Base-by-base conservation (phyloP, 2,113 vertebrate genomes). In the Dasypus novemcinctus region DNA sequence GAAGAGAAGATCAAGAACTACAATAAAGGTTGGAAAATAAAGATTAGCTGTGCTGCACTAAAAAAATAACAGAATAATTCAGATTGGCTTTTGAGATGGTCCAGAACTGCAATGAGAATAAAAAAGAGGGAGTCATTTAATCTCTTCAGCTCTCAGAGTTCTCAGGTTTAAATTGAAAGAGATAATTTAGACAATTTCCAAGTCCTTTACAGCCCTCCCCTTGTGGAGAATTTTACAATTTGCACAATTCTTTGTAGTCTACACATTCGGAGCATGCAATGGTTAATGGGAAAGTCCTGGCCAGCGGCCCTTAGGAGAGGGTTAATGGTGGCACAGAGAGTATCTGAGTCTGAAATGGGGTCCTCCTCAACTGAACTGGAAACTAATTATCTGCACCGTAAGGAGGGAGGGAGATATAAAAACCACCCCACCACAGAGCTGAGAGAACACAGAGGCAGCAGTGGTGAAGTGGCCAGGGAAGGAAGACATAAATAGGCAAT, bases 401-500 rank as follows among this genome's bases (percentile, higher is more conserved):
- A 82, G 52, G 54, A 31, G 15, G 11, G 8, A 23, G 18, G 1
- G 31, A 66, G 52, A 15, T 31, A 29, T 7, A 25, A n/a, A 76
- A 94, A 36, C 46, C 75, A 87, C 49, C 75, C 49, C 15, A 15
- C 46, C 75, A 13, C 41, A 43, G 57, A 9, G 41, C 68, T 54
- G 27, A 49, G 52, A 31, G 61, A 87, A 41, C 61, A 57, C 41
- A 74, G 64, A 75, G 43, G 38, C 75, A 71, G 46, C 75, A 36
- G 69, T 0, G 63, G 89, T 36, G 46, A 46, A 46, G 78, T 36
- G n/a, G 27, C 17, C 31, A 23, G 59, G 27, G 91, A 87, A 75
- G 88, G 64, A 95, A 87, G 80, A 71, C 80, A 46, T 91, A 93
- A 95, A 90, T 0, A 89, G 36, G 68, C 31, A 36, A 57, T 31